Evolutionary conservation across 1,140 invertebrate species (phyloP).

Genomic region (Chrysomallon squamiferum): DNA sequence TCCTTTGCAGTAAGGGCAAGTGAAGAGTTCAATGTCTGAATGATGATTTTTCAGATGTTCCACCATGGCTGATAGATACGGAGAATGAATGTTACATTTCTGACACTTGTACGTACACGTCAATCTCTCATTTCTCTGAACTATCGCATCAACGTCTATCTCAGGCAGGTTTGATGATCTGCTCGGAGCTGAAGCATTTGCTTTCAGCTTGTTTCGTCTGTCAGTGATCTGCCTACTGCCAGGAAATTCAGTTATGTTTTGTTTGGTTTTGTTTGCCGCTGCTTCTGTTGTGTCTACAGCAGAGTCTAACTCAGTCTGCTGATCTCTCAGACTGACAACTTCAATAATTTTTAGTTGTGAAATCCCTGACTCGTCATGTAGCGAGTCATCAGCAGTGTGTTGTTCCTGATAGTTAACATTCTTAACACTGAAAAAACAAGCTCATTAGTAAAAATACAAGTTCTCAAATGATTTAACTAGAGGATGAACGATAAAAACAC

Average conservation of each 20-base stretch:
- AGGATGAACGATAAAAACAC: too few species aligned
- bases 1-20: conserved; percentile 50
- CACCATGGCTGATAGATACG: conserved; percentile 46
- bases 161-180: conserved; percentile 6
- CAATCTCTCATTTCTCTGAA: conserved; percentile 18
- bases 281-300: neutral
- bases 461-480: too few species aligned
- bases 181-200: neutral
- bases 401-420: neutral
- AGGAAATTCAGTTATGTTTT: neutral
- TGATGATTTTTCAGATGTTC: conserved; percentile 47
- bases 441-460: too few species aligned
- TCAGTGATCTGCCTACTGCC: neutral
- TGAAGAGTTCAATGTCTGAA: conserved; percentile 44
- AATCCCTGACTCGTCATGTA: neutral
- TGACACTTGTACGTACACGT: conserved; percentile 53
- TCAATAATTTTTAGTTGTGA: conserved; percentile 47
- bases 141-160: conserved; percentile 17
- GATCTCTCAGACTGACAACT: conserved; percentile 46
- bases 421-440: neutral
- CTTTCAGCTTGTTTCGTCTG: neutral
- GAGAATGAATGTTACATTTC: conserved; percentile 54
- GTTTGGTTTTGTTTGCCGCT: neutral
- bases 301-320: conserved; percentile 10
- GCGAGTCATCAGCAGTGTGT: neutral